Conservation (phyloP, 2,888 invertebrate species). For the Ctenicera cuprea region DNA sequence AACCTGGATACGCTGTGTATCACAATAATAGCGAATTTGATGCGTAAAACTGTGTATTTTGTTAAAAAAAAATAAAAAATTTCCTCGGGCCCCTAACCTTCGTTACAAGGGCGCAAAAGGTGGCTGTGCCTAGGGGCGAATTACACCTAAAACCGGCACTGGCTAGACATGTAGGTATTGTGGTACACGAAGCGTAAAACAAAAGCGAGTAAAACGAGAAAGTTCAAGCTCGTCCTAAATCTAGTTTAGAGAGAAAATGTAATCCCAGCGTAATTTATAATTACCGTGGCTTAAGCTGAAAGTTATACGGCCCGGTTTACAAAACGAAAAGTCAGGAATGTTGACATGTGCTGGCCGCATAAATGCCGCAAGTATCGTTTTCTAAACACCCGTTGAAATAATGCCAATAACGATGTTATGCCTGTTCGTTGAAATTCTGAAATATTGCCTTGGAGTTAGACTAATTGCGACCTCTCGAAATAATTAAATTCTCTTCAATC, state of each 20-base stretch:
- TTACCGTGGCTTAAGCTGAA: constrained; percentile 58
- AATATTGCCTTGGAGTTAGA: constrained; percentile 28
- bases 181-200: background rate
- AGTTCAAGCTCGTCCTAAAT: constrained; percentile 37
- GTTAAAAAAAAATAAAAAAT: too few species aligned
- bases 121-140: too few species aligned
- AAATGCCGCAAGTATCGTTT: constrained; percentile 51
- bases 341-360: constrained; percentile 55
- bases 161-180: too few species aligned
- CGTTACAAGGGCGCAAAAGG: too few species aligned
- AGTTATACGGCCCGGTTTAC: constrained; percentile 61
- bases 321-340: constrained; percentile 57
- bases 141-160: too few species aligned
- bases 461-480: constrained; percentile 42
- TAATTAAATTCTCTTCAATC: constrained; percentile 45
- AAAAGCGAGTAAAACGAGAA: constrained; percentile 19
- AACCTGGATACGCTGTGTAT: too few species aligned
- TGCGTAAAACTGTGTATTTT: too few species aligned
- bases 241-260: constrained; percentile 44
- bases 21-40: too few species aligned
- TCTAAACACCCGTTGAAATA: constrained; percentile 59
- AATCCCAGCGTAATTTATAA: constrained; percentile 60
- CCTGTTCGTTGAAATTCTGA: constrained; percentile 45
- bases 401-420: constrained; percentile 54
- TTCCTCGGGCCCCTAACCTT: too few species aligned